Evolutionary conservation across 1,140 invertebrate genomes (phyloP).

Genomic region (Matsumurasca onukii): DNA sequence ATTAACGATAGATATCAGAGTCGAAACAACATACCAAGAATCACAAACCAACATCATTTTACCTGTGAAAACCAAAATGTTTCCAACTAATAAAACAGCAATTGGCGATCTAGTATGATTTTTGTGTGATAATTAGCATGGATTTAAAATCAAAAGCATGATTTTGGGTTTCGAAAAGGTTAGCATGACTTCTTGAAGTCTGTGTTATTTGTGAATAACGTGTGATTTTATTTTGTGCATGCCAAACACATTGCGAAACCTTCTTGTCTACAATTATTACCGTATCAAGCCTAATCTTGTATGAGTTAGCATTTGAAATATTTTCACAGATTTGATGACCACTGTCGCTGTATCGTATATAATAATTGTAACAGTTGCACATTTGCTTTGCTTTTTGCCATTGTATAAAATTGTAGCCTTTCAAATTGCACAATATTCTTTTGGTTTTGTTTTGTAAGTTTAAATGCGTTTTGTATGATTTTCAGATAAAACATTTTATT

Average conservation of each 20-base stretch:
- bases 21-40: too few species aligned
- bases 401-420: neutral
- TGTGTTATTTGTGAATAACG: conserved; percentile 7
- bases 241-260: conserved; percentile 8
- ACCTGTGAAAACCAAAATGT: too few species aligned
- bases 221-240: too few species aligned
- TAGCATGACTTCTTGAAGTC: neutral
- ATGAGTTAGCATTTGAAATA: conserved; percentile 4
- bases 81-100: too few species aligned
- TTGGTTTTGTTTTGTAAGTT: neutral
- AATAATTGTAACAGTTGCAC: conserved; percentile 7
- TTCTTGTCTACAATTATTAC: conserved; percentile 11
- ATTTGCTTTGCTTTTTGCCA: neutral
- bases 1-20: too few species aligned
- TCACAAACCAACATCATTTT: too few species aligned
- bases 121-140: too few species aligned
- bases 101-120: too few species aligned
- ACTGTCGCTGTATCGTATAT: too few species aligned
- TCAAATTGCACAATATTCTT: neutral
- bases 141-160: too few species aligned
- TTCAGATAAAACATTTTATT: too few species aligned
- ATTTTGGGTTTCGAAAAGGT: neutral
- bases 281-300: neutral
- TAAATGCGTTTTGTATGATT: too few species aligned
- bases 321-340: conserved; percentile 15